These are phyloP conservation scores for Oscheius sp. DNA, from an alignment of 2,888 invertebrate species.

Conservation along the genomic window DNA sequence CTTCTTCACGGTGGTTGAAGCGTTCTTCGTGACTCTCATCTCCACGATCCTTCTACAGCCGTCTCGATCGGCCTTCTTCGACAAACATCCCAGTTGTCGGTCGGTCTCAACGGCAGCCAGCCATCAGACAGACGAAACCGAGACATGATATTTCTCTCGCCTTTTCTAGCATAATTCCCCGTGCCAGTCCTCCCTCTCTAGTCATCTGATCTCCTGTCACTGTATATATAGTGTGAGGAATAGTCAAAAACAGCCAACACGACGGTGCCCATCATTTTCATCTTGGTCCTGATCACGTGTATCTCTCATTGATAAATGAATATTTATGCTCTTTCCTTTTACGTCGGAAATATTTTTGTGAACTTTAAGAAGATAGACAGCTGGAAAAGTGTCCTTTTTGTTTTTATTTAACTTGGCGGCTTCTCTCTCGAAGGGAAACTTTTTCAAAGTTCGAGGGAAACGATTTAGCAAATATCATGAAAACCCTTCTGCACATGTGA, in stretches of 20 bases:
- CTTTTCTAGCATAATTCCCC: neutral
- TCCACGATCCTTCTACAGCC: slow-evolving; percentile 63
- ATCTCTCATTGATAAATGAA: slow-evolving; percentile 18
- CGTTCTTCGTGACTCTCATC: slow-evolving; percentile 65
- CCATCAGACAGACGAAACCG: slow-evolving; percentile 24
- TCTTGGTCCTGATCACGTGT: slow-evolving; percentile 24
- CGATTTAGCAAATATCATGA: too few relatives aligned
- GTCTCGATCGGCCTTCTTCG: slow-evolving; percentile 58
- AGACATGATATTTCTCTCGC: slow-evolving; percentile 9
- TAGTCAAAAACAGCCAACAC: neutral
- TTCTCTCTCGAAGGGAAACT: too few relatives aligned
- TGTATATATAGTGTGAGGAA: slow-evolving; percentile 10
- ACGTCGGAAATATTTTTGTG: too few relatives aligned
- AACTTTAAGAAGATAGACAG: too few relatives aligned
- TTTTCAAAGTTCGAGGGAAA: too few relatives aligned
- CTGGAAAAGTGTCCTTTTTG: too few relatives aligned
- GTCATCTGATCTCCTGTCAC: slow-evolving; percentile 20
- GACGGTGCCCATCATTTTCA: slow-evolving; percentile 6
- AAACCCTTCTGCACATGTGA: too few relatives aligned
- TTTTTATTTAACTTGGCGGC: too few relatives aligned
- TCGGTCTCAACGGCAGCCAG: slow-evolving; percentile 38
- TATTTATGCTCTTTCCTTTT: slow-evolving; percentile 11
- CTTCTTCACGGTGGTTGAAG: slow-evolving; percentile 61
- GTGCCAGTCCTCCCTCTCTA: neutral
- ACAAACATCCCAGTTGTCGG: slow-evolving; percentile 56